Evolutionary conservation across 2,888 invertebrate genomes (phyloP).

Genomic region (Apotomis turbidana): DNA sequence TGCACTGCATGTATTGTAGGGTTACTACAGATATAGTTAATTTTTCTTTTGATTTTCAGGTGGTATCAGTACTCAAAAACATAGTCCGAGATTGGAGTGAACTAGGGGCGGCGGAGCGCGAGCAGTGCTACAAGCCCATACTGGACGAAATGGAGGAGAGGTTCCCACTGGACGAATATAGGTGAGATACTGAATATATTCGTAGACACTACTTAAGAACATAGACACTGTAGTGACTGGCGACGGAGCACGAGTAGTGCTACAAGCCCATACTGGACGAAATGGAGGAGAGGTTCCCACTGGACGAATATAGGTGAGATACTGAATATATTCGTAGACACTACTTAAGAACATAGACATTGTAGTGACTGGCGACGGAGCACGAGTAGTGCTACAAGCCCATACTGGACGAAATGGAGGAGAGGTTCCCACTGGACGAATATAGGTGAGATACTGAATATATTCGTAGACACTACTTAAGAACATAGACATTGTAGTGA

Average conservation of each 20-base stretch:
- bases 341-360: background rate
- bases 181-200: slow-evolving; percentile 60
- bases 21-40: too few species aligned
- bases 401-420: slow-evolving; percentile 92
- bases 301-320: slow-evolving; percentile 80
- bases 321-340: too few species aligned
- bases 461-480: too few species aligned
- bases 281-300: slow-evolving; percentile 88
- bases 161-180: slow-evolving; percentile 86
- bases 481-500: background rate
- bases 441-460: slow-evolving; percentile 67
- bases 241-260: slow-evolving; percentile 91
- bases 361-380: slow-evolving; percentile 82
- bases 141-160: slow-evolving; percentile 90
- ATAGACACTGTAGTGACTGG: slow-evolving; percentile 47
- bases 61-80: slow-evolving; percentile 97
- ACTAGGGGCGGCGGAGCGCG: slow-evolving; percentile 91
- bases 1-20: too few species aligned
- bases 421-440: slow-evolving; percentile 87
- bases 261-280: slow-evolving; percentile 96
- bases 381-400: slow-evolving; percentile 94
- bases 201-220: too few species aligned
- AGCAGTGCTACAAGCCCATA: slow-evolving; percentile 95
- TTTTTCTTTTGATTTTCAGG: slow-evolving; percentile 73
- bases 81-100: slow-evolving; percentile 98